Base-by-base conservation (phyloP, 1,140 invertebrate species). In the Euborellia annulipes region DNA sequence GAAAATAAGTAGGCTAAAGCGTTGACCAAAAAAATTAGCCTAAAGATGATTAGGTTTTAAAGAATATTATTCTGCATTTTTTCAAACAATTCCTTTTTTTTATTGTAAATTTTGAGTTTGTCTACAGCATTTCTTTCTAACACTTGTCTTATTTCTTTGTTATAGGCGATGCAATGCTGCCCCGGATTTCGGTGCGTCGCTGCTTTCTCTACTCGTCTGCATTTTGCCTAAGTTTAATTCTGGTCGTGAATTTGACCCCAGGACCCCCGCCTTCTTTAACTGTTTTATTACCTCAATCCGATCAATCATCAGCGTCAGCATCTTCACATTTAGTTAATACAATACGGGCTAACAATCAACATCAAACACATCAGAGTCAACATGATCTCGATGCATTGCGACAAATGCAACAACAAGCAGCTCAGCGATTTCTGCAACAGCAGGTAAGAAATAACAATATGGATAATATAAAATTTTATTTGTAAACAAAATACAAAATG, bases 131-230 rank as follows among this genome's bases (percentile, higher is more conserved):
- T 27, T 27, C 11, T 27, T 27, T 27, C 23, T 27, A 27, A 27
- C 11, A 11, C 23, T 27, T 27, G 23, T 27, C 4, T 27, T 11
- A 6, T 27, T 27, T 27, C 4, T 27, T 27, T 27, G 23, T 27
- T 27, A 11, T 11, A 27, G 23, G 39, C 39, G 39, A 41, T 41
- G 39, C 39, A 41, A 48, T 48, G 47, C 41, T 64, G 55, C 62
- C 60, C 47, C 63, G 69, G 51, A 55, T 69, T 38, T 68, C 69
- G 22, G 50, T 70, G 30, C 68, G 66, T 43, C 61, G 63, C 55
- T 64, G 64, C 41, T 64, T 68, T 52, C 58, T 70, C 48, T 69
- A 69, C 58, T 55, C 65, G 32, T 55, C 64, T 43, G 68, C 60
- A 22, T 30, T 34, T 13, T 18, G 8, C 20, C 19, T n/a, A 30